Evolutionary conservation across 1,140 invertebrate genomes (phyloP), one percentile per base, ranked within the genome.

Genomic region (Zophobas morio): DNA sequence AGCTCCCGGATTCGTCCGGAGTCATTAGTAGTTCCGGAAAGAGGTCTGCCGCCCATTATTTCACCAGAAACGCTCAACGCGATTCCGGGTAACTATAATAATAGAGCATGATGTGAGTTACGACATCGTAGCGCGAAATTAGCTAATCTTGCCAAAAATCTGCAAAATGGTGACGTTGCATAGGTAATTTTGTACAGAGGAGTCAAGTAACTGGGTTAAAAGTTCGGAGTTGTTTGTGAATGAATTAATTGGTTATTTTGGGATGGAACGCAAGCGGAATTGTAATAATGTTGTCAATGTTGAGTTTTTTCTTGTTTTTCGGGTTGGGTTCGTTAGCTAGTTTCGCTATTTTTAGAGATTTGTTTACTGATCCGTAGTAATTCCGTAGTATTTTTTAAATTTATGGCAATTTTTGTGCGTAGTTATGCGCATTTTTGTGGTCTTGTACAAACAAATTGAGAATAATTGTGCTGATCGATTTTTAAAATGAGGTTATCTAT

Each of bases 191-290:
- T 51, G 4, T 20, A 20, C 20, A 20, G 20, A 20, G n/a, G 6
- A 51, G 20, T 6, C n/a, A 20, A 2, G 20, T 4, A 66, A 42
- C 39, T 66, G 39, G 60, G 60, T 66, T 66, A 66, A 66, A 66
- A 66, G 60, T 66, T 66, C 37, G 37, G 60, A 66, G 37, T 66
- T 63, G 57, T n/a, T 56, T n/a, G 34, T 33, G 39, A 42, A 32
- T 36, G 37, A 32, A 66, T 42, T 66, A 40, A 66, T 66, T 66
- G 60, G 60, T n/a, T 66, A 42, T 66, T 66, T 66, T 47, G 32
- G 6, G 60, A 66, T 34, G 53, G 20, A 54, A 54, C n/a, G 60
- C 2, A 39, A 20, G 1, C 60, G 60, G 60, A 66, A 66, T 46
- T n/a, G 60, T 20, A 20, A 20, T 20, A 20, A 20, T 20, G 20